Base-by-base conservation (phyloP, 2,888 invertebrate species). In the Drosophila mulleri region DNA sequence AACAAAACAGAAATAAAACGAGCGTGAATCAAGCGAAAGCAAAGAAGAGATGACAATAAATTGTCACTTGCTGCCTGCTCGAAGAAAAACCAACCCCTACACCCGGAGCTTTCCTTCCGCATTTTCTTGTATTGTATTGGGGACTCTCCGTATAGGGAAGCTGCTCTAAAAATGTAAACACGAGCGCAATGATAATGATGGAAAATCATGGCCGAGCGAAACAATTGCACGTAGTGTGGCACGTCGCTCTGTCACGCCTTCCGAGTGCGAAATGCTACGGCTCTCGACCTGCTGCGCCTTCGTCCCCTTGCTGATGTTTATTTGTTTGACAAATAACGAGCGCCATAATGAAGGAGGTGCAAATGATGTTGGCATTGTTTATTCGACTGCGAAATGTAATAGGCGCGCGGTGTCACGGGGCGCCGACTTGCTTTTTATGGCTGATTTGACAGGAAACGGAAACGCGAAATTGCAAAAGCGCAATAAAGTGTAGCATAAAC, bases 351-450 rank as follows among this genome's bases (percentile, higher is more conserved):
- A 88, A 90, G 88, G 88, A 88, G 88, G 88, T 88, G 90, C 88
- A 90, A 88, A 88, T 88, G 89, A 85, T 85, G 89, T 89, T 88
- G 88, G 90, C 89, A 90, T 88, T 88, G 90, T 88, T 90, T 88
- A 88, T 88, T 89, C 89, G 83, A 90, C 83, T 88, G 88, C 83
- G 83, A 88, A 90, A 87, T 83, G 85, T 84, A 89, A 90, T 88
- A 88, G 89, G 88, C 89, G 86, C 82, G 80, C 78, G 76, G 78
- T 78, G 78, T 78, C 80, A 78, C 80, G 80, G 78, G 76, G 48
- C 44, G 32, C 41, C 78, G 76, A 75, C 80, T 83, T 78, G 78
- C 79, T 88, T 84, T 88, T 85, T 85, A 85, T 88, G 86, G 88
- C 85, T 86, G 86, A 89, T 86, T 86, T 85, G 89, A 87, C 89